phyloP scores from a whole-genome alignment of 2,797 vertebrate genomes.

The Thunnus albacares region DNA sequence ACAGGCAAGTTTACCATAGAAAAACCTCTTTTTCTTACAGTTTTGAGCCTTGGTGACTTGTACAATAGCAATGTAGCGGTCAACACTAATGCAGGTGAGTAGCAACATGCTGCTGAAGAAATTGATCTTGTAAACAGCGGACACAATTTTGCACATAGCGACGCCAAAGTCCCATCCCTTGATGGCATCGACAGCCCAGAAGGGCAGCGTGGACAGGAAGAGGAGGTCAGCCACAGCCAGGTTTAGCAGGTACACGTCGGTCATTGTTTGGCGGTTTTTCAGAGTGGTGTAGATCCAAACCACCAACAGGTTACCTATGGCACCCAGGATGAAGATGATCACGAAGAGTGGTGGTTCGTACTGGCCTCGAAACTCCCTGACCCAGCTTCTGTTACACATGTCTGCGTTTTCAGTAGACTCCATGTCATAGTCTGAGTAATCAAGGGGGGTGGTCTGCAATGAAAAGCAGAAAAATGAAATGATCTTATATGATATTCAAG shows the following conservation, averaged over 20 bases:
- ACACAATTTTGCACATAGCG: conserved; percentile 87
- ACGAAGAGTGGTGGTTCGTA: conserved; percentile 89
- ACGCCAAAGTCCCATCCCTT: conserved; percentile 87
- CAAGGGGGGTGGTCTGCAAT: conserved; percentile 46
- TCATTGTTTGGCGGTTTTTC: conserved; percentile 89
- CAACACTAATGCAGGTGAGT: conserved; percentile 92
- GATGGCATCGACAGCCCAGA: conserved; percentile 88
- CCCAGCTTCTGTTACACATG: conserved; percentile 80
- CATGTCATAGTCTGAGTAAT: background rate
- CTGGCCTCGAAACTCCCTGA: conserved; percentile 82
- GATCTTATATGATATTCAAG: background rate
- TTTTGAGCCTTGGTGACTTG: conserved; percentile 87
- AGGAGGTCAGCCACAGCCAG: conserved; percentile 92
- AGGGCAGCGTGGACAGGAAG: conserved; percentile 91
- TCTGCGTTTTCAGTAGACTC: background rate
- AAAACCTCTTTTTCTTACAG: conserved; percentile 84
- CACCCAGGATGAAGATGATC: conserved; percentile 89
- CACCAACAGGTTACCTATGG: conserved; percentile 89
- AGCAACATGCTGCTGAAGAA: conserved; percentile 93
- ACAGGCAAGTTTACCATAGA: conserved; percentile 88
- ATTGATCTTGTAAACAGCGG: conserved; percentile 91
- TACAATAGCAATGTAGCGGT: conserved; percentile 91
- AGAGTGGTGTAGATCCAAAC: conserved; percentile 89
- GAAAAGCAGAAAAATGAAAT: conserved; percentile 25
- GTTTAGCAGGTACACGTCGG: conserved; percentile 91